Conservation (phyloP, 2,113 vertebrate genomes). For the Chloropsis cyanopogon region DNA sequence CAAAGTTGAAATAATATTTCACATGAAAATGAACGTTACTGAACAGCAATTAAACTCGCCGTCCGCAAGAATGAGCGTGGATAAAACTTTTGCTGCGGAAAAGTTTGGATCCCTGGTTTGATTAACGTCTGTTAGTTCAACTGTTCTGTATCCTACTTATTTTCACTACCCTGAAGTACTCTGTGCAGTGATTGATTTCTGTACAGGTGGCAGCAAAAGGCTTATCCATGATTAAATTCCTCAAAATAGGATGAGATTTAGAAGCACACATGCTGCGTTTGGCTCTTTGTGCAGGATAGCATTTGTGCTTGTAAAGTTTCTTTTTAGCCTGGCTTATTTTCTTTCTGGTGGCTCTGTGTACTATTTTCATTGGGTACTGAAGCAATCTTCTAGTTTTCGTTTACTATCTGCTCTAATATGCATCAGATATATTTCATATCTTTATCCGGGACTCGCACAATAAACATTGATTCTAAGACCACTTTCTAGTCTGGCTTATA, state of each 20-base stretch:
- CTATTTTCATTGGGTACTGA: background rate
- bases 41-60: background rate
- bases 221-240: slow-evolving; percentile 11
- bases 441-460: background rate
- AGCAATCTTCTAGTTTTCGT: background rate
- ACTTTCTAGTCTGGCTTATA: background rate
- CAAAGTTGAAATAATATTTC: background rate
- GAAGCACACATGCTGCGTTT: background rate
- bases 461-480: background rate
- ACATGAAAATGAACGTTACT: background rate
- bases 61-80: background rate
- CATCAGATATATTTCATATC: background rate
- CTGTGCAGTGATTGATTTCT: background rate
- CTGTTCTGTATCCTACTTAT: background rate
- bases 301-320: slow-evolving; percentile 4
- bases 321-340: background rate
- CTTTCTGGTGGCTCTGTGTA: background rate
- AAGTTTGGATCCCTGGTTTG: background rate
- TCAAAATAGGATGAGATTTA: slow-evolving; percentile 11
- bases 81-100: background rate
- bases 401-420: background rate
- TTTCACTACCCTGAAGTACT: background rate
- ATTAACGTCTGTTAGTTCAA: background rate
- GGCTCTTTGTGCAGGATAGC: background rate
- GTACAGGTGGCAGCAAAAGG: slow-evolving; percentile 31